These are phyloP conservation scores for Sapajus apella DNA, from an alignment of 2,113 vertebrate genomes.

Conservation along the genomic window DNA sequence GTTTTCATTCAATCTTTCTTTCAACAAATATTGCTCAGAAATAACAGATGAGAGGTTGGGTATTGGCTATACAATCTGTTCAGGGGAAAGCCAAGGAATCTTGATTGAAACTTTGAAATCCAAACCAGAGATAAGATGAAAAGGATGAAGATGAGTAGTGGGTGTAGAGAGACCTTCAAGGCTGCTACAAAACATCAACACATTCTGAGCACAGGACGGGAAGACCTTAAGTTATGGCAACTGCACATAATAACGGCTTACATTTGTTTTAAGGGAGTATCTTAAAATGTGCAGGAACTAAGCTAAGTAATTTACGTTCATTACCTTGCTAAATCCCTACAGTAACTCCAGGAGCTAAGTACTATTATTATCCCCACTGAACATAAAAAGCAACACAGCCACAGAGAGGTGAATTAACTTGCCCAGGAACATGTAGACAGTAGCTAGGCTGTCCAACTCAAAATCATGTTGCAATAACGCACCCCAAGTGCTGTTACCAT, in stretches of 20 bases:
- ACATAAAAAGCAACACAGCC: conserved; percentile 13
- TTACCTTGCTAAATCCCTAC: conserved; percentile 46
- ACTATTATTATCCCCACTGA: conserved; percentile 36
- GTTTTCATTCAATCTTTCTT: neutral
- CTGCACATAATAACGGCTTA: neutral
- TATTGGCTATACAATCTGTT: neutral
- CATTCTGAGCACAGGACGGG: neutral
- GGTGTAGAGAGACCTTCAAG: neutral
- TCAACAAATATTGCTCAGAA: neutral
- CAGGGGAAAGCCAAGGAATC: neutral
- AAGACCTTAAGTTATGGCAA: neutral
- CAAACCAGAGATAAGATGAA: neutral
- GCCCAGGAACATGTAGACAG: neutral
- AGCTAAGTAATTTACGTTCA: conserved; percentile 48
- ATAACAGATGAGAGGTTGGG: neutral
- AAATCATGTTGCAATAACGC: neutral
- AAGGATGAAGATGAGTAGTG: neutral
- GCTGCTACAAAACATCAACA: neutral
- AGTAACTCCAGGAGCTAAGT: conserved; percentile 52
- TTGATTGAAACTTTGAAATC: conserved; percentile 29
- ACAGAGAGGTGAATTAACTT: conserved; percentile 53
- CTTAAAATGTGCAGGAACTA: conserved; percentile 49
- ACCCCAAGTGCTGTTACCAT: neutral
- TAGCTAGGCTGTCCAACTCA: neutral
- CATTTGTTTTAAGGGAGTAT: neutral